Evolutionary conservation across 2,113 vertebrate genomes (phyloP).

Genomic region (Atherinomorus stipes): DNA sequence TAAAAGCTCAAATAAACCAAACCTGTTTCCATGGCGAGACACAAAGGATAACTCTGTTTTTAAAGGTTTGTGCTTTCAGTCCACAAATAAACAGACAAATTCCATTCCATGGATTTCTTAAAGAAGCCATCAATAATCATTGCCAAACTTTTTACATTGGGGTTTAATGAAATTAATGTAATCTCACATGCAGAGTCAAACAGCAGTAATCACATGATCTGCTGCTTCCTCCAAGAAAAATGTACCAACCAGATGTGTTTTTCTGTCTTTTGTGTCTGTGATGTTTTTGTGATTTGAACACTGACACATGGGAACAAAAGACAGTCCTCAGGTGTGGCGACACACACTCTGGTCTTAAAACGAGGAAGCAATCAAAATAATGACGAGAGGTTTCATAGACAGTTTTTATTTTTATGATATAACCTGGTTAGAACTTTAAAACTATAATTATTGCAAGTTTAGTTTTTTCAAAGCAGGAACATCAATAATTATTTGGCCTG

Average conservation of each 20-base stretch:
- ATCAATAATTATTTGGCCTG: neutral
- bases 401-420: constrained; percentile 62
- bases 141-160: too few relatives aligned
- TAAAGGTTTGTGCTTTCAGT: too few relatives aligned
- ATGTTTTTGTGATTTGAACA: neutral
- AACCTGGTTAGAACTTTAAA: constrained; percentile 34
- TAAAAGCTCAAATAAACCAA: neutral
- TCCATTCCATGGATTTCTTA: too few relatives aligned
- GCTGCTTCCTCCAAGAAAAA: neutral
- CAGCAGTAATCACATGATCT: too few relatives aligned
- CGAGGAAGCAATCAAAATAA: neutral
- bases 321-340: neutral
- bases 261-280: too few relatives aligned
- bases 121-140: too few relatives aligned
- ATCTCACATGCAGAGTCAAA: too few relatives aligned
- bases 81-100: too few relatives aligned
- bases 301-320: neutral
- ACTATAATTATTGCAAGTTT: constrained; percentile 10
- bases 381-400: neutral
- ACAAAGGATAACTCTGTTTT: too few relatives aligned
- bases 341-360: neutral
- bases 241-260: neutral
- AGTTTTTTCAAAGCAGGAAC: constrained; percentile 1
- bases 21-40: neutral
- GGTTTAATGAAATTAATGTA: too few relatives aligned